Percentiles rank a stretch among this genome's conserved stretches.
phyloP scores from a whole-genome alignment of 2,797 vertebrate species.

The Falco columbarius region DNA sequence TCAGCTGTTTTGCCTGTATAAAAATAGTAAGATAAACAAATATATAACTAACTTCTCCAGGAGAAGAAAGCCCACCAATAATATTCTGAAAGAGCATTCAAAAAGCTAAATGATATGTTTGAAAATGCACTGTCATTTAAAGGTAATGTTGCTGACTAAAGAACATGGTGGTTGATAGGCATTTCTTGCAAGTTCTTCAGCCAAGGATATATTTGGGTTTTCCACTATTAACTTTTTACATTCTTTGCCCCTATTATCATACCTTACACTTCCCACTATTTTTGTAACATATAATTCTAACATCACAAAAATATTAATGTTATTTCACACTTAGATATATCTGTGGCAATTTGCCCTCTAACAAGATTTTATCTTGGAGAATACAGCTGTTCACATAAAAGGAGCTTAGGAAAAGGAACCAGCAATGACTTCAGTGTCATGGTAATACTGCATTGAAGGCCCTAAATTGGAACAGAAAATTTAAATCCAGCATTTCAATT shows the following conservation, averaged over 20 bases:
- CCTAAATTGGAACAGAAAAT: background rate
- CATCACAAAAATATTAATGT: background rate
- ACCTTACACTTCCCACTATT: background rate
- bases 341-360: background rate
- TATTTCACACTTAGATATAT: background rate
- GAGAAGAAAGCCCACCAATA: slow-evolving; percentile 18
- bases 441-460: background rate
- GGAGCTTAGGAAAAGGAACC: background rate
- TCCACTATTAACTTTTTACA: background rate
- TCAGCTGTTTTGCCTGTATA: background rate
- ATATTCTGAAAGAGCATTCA: background rate
- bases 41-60: background rate
- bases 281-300: background rate
- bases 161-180: background rate
- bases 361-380: background rate
- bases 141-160: background rate
- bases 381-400: slow-evolving; percentile 2
- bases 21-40: slow-evolving; percentile 13
- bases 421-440: background rate
- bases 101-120: slow-evolving; percentile 14
- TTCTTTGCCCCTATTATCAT: background rate
- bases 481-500: background rate
- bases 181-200: background rate
- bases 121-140: background rate
- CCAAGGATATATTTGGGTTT: background rate